Percentiles rank a stretch among this genome's conserved stretches.
Conservation (phyloP, 2,888 invertebrate species). For the Ectemnius continuus region DNA sequence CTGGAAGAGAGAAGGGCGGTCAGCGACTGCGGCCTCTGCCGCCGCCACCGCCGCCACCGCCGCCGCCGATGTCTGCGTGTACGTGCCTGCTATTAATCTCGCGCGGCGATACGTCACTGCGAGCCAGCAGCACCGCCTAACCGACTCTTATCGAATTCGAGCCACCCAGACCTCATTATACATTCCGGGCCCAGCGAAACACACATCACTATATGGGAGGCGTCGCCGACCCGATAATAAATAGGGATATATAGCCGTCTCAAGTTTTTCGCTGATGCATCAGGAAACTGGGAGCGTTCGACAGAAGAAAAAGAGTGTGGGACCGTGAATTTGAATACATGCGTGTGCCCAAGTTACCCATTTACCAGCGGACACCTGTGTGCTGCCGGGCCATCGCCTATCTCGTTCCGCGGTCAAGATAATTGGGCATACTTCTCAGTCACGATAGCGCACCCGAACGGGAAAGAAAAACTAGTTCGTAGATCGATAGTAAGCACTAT, state of each 20-base stretch:
- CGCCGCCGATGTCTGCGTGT: constrained; percentile 7
- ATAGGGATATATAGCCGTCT: constrained; percentile 33
- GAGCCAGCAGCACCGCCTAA: constrained; percentile 52
- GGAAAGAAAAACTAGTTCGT: constrained; percentile 41
- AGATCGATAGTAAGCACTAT: constrained; percentile 46
- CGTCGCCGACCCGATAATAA: constrained; percentile 40
- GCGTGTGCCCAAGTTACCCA: background rate
- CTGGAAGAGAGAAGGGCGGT: constrained; percentile 34
- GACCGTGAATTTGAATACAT: background rate
- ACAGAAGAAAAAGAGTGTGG: background rate
- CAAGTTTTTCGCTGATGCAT: constrained; percentile 23
- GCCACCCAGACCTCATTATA: constrained; percentile 59
- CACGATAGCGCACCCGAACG: constrained; percentile 8
- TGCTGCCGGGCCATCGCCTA: background rate
- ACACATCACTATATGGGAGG: constrained; percentile 43
- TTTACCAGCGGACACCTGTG: background rate
- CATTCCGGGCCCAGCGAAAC: constrained; percentile 49
- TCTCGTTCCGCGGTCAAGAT: constrained; percentile 5
- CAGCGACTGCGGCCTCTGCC: constrained; percentile 33
- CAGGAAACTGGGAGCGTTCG: constrained; percentile 9
- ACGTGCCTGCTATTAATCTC: constrained; percentile 53
- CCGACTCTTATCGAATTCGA: constrained; percentile 69
- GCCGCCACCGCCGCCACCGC: no score
- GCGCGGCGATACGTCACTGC: constrained; percentile 54
- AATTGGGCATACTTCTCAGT: constrained; percentile 24